Conservation (phyloP, 2,113 vertebrate genomes). For the Gulo gulo region DNA sequence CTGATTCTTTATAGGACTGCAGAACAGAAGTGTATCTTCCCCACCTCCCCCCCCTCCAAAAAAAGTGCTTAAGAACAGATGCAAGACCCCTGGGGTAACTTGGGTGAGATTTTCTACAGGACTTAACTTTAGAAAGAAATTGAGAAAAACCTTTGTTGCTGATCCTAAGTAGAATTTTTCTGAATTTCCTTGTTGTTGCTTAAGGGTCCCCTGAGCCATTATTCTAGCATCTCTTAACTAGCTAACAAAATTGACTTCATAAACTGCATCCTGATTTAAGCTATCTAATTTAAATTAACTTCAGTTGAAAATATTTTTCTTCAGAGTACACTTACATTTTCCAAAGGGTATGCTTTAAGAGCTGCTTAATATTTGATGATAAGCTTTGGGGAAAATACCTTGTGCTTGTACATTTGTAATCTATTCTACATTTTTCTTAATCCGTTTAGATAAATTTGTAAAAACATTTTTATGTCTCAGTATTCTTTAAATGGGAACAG, state of each 20-base stretch:
- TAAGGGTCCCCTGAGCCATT: neutral
- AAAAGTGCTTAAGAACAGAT: neutral
- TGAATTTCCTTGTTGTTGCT: slow-evolving; percentile 34
- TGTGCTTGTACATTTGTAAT: neutral
- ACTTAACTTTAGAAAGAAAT: neutral
- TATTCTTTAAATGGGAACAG: slow-evolving; percentile 55
- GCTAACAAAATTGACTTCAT: slow-evolving; percentile 21
- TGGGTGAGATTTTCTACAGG: slow-evolving; percentile 28
- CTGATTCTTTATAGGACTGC: neutral
- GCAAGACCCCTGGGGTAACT: neutral
- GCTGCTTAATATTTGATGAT: slow-evolving; percentile 15
- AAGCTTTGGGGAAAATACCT: slow-evolving; percentile 34
- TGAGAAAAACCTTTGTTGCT: neutral
- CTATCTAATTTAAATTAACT: slow-evolving; percentile 13
- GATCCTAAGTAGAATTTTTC: neutral
- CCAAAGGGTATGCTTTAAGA: slow-evolving; percentile 30
- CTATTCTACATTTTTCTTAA: slow-evolving; percentile 51
- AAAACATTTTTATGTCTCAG: slow-evolving; percentile 51
- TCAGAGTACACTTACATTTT: neutral
- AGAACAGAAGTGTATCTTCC: neutral
- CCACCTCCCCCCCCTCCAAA: accelerated
- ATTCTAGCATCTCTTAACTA: slow-evolving; percentile 9
- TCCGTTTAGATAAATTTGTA: slow-evolving; percentile 35
- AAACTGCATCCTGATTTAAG: neutral
- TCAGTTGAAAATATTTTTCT: neutral